Conservation (phyloP, 2,888 invertebrate species). For the Tryphoninae sp. region DNA sequence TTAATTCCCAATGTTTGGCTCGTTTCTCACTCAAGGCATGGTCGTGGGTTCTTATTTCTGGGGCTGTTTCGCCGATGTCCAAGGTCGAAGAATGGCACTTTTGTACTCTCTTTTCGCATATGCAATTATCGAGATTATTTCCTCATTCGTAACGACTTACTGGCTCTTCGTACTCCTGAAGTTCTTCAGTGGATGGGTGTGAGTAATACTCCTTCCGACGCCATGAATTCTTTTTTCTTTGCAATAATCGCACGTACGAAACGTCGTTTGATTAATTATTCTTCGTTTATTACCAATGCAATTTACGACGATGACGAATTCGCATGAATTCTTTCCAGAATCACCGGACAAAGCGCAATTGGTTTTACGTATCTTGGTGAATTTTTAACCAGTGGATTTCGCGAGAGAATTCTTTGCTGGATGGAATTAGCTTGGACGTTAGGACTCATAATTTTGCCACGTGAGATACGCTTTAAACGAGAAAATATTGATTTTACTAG, state of each 20-base stretch:
- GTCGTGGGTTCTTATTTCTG: constrained; percentile 88
- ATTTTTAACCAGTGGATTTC: constrained; percentile 89
- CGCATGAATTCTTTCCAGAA: constrained; percentile 83
- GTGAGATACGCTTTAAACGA: constrained; percentile 79
- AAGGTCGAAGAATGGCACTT: constrained; percentile 86
- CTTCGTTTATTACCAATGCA: not conserved
- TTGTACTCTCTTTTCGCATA: constrained; percentile 85
- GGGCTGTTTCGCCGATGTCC: constrained; percentile 87
- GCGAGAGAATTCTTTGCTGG: constrained; percentile 90
- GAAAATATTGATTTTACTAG: not conserved
- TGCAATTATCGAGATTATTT: constrained; percentile 83
- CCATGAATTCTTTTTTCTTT: constrained; percentile 87
- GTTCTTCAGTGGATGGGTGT: constrained; percentile 86
- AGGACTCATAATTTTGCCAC: constrained; percentile 88
- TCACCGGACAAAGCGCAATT: constrained; percentile 90
- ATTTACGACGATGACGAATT: not conserved
- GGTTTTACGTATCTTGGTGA: constrained; percentile 91
- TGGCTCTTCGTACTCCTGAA: constrained; percentile 85
- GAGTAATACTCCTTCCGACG: constrained; percentile 83
- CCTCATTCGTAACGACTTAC: constrained; percentile 84
- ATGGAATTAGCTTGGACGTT: constrained; percentile 92
- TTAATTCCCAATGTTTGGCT: constrained; percentile 81
- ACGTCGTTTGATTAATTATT: constrained; percentile 91
- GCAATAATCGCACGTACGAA: constrained; percentile 89
- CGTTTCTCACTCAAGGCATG: constrained; percentile 82